Conservation (phyloP, 2,797 vertebrate species). For the Tolypeutes matacus region DNA sequence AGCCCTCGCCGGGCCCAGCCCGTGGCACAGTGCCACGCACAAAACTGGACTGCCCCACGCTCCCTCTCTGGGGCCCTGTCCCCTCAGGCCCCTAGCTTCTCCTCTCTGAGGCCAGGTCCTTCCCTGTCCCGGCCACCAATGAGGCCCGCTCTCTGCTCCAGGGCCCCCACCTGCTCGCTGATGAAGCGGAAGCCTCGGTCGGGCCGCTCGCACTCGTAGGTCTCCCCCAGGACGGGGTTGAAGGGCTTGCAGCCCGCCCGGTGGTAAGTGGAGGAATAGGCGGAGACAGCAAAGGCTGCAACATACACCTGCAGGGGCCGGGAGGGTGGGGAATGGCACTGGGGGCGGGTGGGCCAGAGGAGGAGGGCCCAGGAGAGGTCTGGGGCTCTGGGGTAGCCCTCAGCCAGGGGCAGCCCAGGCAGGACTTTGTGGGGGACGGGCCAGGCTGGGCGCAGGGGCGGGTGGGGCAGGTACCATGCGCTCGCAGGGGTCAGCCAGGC, state of each 20-base stretch:
- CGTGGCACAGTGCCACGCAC: not conserved
- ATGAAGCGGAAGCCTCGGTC: constrained; percentile 93
- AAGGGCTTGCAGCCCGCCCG: constrained; percentile 96
- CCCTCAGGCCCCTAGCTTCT: not conserved
- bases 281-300: constrained; percentile 95
- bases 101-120: not conserved
- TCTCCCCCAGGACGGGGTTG: constrained; percentile 96
- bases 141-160: not conserved
- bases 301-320: constrained; percentile 91
- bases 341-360: not conserved
- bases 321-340: not conserved
- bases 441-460: not conserved
- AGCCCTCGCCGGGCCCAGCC: accelerated
- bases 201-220: constrained; percentile 93
- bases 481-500: constrained; percentile 91
- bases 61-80: not conserved
- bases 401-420: too few relatives aligned
- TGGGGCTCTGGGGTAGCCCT: not conserved
- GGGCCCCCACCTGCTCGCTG: constrained; percentile 94
- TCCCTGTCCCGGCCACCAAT: not conserved
- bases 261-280: constrained; percentile 93
- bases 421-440: not conserved
- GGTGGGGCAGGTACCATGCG: constrained; percentile 90
- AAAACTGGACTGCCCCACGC: not conserved
- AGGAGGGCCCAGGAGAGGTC: not conserved